Evolutionary conservation across 2,797 vertebrate genomes (phyloP).

Genomic region (Chelon auratus): DNA sequence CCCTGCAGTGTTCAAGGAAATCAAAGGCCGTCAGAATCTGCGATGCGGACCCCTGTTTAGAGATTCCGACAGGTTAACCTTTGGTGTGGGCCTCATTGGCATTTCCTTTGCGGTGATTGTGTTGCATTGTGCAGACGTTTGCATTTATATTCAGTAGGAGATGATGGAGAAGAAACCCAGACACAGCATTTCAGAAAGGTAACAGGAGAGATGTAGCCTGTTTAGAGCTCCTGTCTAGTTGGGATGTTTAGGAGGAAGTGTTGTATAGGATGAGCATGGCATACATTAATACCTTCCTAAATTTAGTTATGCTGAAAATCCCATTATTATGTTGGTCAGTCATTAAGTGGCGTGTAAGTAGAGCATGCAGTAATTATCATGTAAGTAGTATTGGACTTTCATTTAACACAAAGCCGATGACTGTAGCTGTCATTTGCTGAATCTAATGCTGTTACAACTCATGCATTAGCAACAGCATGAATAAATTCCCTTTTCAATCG

Average conservation of each 20-base stretch:
- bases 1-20: conserved; percentile 74
- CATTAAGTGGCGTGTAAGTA: conserved; percentile 10
- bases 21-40: conserved; percentile 71
- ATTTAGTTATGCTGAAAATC: conserved; percentile 24
- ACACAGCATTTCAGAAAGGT: conserved; percentile 35
- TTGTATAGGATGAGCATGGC: not conserved
- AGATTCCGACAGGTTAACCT: conserved; percentile 82
- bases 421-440: conserved; percentile 39
- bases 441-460: conserved; percentile 43
- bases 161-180: conserved; percentile 46
- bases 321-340: conserved; percentile 20
- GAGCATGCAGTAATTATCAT: conserved; percentile 30
- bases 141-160: conserved; percentile 68
- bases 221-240: conserved; percentile 1
- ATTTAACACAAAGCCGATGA: conserved; percentile 45
- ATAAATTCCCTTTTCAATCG: conserved; percentile 24
- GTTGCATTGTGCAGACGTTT: conserved; percentile 45
- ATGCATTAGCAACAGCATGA: conserved; percentile 45
- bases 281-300: not conserved
- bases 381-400: conserved; percentile 34
- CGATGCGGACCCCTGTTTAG: conserved; percentile 72
- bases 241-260: conserved; percentile 3
- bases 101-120: conserved; percentile 68
- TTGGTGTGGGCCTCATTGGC: conserved; percentile 78
- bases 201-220: conserved; percentile 6